Conservation (phyloP, 2,113 vertebrate species). For the Trogon surrucura region DNA sequence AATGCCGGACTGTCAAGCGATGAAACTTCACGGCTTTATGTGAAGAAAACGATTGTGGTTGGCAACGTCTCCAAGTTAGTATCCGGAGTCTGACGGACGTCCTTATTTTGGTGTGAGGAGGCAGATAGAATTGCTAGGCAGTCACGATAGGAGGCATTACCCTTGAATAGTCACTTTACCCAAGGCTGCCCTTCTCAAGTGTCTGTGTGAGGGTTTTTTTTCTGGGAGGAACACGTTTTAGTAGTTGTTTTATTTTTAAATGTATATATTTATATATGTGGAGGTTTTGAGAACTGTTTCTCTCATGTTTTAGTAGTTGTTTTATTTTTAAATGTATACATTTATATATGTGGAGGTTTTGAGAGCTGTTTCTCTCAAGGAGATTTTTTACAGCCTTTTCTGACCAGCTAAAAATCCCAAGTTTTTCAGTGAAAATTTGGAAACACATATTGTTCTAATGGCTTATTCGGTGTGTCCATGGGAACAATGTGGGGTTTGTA, state of each 20-base stretch:
- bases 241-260: background rate
- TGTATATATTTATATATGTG: background rate
- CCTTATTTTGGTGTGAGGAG: background rate
- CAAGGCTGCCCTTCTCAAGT: background rate
- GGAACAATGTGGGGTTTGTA: background rate
- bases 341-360: background rate
- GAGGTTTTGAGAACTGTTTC: background rate
- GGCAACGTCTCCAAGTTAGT: constrained; percentile 98
- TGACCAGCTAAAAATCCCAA: background rate
- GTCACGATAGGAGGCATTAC: background rate
- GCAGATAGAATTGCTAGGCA: background rate
- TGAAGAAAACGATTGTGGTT: constrained; percentile 98
- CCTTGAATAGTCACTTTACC: background rate
- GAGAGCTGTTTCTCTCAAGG: background rate
- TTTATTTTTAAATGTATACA: background rate
- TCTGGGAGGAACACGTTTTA: background rate
- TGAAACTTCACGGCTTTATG: constrained; percentile 91
- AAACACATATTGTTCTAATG: background rate
- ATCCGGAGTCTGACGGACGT: background rate
- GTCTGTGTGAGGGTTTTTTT: background rate
- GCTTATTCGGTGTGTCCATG: background rate
- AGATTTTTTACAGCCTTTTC: background rate
- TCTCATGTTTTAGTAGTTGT: background rate
- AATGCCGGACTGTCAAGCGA: constrained; percentile 84
- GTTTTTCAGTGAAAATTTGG: background rate